phyloP scores from a whole-genome alignment of 2,113 vertebrate genomes.

The Hystrix cristata region DNA sequence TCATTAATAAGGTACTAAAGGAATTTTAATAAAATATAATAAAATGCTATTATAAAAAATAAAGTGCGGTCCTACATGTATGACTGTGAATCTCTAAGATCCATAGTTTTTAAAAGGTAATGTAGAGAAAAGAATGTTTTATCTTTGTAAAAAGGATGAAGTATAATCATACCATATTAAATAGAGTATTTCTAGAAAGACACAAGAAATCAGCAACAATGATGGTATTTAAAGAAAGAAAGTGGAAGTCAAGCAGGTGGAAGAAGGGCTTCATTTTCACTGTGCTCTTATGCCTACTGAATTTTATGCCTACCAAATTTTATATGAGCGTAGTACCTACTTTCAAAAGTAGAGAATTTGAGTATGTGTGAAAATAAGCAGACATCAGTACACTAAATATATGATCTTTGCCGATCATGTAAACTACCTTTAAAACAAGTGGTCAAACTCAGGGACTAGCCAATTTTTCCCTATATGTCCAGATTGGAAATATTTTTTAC shows the following conservation, averaged over 20 bases:
- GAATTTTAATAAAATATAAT: slow-evolving; percentile 37
- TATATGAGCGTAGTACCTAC: not conserved
- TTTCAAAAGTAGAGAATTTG: slow-evolving; percentile 28
- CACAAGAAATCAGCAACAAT: not conserved
- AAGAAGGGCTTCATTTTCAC: not conserved
- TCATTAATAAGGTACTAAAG: not conserved
- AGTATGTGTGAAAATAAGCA: not conserved
- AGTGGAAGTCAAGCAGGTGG: not conserved
- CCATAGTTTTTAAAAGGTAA: not conserved
- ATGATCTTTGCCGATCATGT: not conserved
- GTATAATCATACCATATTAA: not conserved
- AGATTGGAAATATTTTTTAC: not conserved
- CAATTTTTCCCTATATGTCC: not conserved
- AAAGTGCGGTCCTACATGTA: not conserved
- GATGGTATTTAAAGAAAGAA: not conserved
- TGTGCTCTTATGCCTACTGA: not conserved
- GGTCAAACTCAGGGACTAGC: not conserved
- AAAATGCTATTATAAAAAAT: not conserved
- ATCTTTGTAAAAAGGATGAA: not conserved
- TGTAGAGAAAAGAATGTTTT: not conserved
- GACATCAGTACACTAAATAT: not conserved
- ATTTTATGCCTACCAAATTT: not conserved
- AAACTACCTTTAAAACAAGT: not conserved
- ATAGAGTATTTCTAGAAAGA: not conserved
- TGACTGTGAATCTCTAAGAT: not conserved